Evolutionary conservation across 2,888 invertebrate species (phyloP), one percentile per base, ranked within the genome.

Genomic region (Alsophila aescularia): DNA sequence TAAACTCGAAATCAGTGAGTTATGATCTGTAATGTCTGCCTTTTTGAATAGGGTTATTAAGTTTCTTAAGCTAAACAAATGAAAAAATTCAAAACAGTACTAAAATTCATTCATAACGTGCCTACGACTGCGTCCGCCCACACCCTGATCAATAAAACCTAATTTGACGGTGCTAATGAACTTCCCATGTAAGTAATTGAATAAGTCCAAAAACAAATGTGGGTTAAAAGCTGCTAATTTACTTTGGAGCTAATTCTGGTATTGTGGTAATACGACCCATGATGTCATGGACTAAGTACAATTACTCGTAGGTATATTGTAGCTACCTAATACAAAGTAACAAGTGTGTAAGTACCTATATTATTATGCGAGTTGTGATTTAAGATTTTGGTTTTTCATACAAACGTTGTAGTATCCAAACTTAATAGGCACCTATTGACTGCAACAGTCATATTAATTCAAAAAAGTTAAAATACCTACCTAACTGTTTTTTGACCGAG

Each of bases 101-200:
- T n/a, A 12, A 4, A 35, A 29, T 36, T 53, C 36, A 47, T 37
- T 41, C 13, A 41, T 39, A 21, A 51, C 8, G 14, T 32, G 24
- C n/a, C 8, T 18, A 47, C 24, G 21, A 44, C 13, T 34, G 31
- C 27, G 32, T 40, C 41, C 53, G 53, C 49, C 54, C 13, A 54
- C 54, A 14, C n/a, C n/a, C 10, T 37, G 10, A 37, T 39, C 13
- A 55, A 50, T 50, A 50, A 44, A 40, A 34, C 52, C 43, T 44
- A 48, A 52, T 52, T 43, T 43, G 37, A 37, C 42, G 18, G 13
- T 43, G 51, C 47, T 56, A 56, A 56, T 43, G 51, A 51, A 47
- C 56, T 42, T 51, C 24, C 55, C 55, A 45, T 56, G 50, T 56
- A 56, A 42, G 50, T 37, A 56, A 51, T 50, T 45, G 45, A 14